Evolutionary conservation across 2,113 vertebrate species (phyloP), one percentile per base, ranked within the genome.

Genomic region (Varanus komodoensis): DNA sequence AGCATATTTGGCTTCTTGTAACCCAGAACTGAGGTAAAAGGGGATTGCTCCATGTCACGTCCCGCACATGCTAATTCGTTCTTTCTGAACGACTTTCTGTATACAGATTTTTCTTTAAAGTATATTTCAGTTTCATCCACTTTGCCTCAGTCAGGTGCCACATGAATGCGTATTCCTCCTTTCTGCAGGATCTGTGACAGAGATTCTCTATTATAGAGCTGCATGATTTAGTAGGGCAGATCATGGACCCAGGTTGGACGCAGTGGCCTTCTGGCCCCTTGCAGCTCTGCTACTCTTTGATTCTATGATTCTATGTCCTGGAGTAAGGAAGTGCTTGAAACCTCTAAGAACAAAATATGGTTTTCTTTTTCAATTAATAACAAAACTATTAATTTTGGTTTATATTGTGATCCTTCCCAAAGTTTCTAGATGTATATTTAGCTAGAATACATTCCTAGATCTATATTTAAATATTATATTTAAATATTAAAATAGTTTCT

Each of bases 1-100:
- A 80, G 67, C 89, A 25, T 79, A 57, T 79, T 90, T n/a, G 19
- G 83, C n/a, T 90, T 86, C 61, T 82, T 85, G 82, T 89, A 79
- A 68, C 74, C 77, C 23, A 38, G 32, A 54, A 86, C 75, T 83
- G 12, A 34, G 73, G 50, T 71, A 23, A 80, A 80, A 32, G 29
- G 0, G 64, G 50, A 86, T 80, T 64, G 48, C 64, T 69, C 89
- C 34, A n/a, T 69, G 75, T 69, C 83, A 80, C 64, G 83, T 80
- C 75, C 89, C 57, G 44, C 89, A 90, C 64, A 80, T 44, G 64
- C 34, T 86, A 86, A 80, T 86, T 79, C 80, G 83, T 90, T 79
- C 83, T 80, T 8, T 90, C n/a, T 69, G 50, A 80, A 90, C 69
- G 15, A 19, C 34, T 34, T 44, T 54, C 79, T 86, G 34, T 71